Base-by-base conservation (phyloP, 2,113 vertebrate genomes). In the Nothoprocta pentlandii region DNA sequence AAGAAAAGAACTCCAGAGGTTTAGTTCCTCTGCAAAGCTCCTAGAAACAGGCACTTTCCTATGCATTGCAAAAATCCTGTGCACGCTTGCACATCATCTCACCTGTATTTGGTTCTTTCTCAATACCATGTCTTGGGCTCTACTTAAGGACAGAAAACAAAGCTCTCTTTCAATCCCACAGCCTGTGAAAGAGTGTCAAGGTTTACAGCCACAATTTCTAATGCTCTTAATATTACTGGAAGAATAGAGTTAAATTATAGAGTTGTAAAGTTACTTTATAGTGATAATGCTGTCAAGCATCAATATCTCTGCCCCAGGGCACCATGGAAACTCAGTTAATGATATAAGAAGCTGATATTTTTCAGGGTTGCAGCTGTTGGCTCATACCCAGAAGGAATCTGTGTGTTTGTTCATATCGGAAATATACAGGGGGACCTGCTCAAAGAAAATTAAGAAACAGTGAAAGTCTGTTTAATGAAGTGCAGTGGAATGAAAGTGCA, bases 181-280 rank as follows among this genome's bases (percentile, higher is more conserved):
- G 90, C 73, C 88, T 88, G 46, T 79, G 94, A 69, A 85, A 94
- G 30, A 75, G 92, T 97, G 97, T 97, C 96, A 97, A 95, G 86
- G 96, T 97, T 98, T 98, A 98, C 95, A 97, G 95, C 93, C 88
- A 94, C 97, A 95, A 96, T 97, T 98, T 75, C 68, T 97, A 97
- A 96, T 96, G 97, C 96, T 97, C 92, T 97, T 98, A 97, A 97
- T 98, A 97, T 97, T 97, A 97, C 97, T 97, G 98, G 98, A 97
- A 98, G 97, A 97, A 97, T 95, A 97, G 97, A 97, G 96, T 97
- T 97, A 98, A 98, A 98, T 98, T 97, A 97, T 97, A 94, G 97
- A 98, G 97, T 97, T 97, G 97, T 98, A 98, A 98, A 98, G 97
- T 97, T 97, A 96, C 96, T 98, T 98, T 97, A 95, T 96, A 95